Evolutionary conservation across 2,113 vertebrate genomes (phyloP), one percentile per base, ranked within the genome.

Genomic region (Sterrhoptilus dennistouni): DNA sequence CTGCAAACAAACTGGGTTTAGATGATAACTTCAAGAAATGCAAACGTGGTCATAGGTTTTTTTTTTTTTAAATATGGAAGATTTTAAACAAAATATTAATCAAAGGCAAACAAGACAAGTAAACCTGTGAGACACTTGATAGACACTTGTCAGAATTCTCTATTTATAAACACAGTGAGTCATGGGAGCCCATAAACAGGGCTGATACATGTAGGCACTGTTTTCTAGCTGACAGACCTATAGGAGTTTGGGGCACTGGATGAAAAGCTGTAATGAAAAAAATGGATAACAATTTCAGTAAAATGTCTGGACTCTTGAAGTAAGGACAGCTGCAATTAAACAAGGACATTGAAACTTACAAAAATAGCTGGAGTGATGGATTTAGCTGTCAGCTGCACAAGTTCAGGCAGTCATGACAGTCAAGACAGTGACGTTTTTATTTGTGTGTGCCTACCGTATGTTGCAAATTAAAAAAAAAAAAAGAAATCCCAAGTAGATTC

Each of bases 21-120:
- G 35, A 19, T n/a, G 6, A 27, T 38, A 72, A n/a, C 33, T 40
- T 57, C 15, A 42, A 38, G 42, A 61, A 81, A 77, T 69, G 8
- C 31, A 80, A 1, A 15, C 2, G 0, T 23, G 24, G 9, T 44
- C 6, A 1, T 24, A 16, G 25, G n/a, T n/a, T n/a, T n/a, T 7
- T 12, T 53, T 5, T 65, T 63, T 77, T 42, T 4, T 1, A 7
- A 40, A 65, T 53, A 24, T 65, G n/a, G 25, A 81, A 28, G 65
- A 66, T 91, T 83, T 83, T 19, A 31, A 91, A 53, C 12, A 63
- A 71, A 91, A 71, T 35, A 31, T 42, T 63, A 61, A 19, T 44
- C 36, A 56, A 45, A 90, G 44, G 27, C 18, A 77, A 66, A 35
- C 15, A 31, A 35, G 31, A 38, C 14, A 6, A 18, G 15, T 56